phyloP scores from a whole-genome alignment of 2,113 vertebrate genomes.

The Cyanoderma ruficeps region DNA sequence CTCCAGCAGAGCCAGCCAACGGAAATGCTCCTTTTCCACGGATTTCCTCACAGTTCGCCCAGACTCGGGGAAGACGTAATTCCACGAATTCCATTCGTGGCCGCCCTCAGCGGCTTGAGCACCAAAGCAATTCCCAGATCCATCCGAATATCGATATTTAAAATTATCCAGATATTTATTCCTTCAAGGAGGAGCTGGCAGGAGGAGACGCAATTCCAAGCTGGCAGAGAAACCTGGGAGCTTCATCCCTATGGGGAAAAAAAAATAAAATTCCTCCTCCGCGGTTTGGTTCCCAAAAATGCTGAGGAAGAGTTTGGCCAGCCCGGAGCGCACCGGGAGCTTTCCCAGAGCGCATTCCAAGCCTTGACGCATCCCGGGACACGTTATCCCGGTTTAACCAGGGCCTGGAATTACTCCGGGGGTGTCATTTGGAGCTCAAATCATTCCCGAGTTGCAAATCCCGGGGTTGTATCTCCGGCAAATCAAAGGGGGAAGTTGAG shows the following conservation, averaged over 20 bases:
- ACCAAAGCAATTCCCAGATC: neutral
- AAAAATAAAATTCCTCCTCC: neutral
- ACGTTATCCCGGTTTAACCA: rapidly evolving
- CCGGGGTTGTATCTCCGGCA: rapidly evolving
- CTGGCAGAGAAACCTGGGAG: neutral
- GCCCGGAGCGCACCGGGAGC: neutral
- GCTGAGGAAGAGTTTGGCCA: neutral
- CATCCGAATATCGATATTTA: neutral
- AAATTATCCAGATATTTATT: neutral
- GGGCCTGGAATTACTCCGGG: neutral
- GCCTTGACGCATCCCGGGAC: rapidly evolving
- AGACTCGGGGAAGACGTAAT: rapidly evolving
- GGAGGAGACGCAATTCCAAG: neutral
- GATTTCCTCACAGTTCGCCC: neutral
- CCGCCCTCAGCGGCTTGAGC: neutral
- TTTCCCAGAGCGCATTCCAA: neutral
- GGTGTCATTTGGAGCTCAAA: neutral
- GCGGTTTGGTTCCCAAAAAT: neutral
- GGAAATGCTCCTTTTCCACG: too few species aligned
- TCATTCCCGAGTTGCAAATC: neutral
- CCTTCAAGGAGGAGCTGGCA: neutral
- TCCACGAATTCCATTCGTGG: neutral
- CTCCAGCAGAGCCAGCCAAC: rapidly evolving
- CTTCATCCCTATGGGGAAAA: neutral
- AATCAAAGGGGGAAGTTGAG: neutral